phyloP scores from a whole-genome alignment of 2,113 vertebrate genomes.

The Proteles cristata region DNA sequence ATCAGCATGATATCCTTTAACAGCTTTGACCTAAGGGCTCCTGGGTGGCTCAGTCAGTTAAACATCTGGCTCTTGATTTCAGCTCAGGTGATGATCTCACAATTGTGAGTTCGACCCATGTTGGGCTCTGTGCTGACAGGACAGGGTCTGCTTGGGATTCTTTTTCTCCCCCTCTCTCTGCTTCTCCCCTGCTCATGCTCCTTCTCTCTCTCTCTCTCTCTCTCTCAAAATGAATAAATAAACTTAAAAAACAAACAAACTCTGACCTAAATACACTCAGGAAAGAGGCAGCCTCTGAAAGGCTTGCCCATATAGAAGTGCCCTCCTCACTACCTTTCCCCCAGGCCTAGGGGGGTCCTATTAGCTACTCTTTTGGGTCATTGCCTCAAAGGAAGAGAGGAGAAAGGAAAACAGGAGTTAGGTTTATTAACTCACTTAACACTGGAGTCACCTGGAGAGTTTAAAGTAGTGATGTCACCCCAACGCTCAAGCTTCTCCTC shows the following conservation, averaged over 20 bases:
- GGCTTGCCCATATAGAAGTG: neutral
- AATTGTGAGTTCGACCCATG: no score
- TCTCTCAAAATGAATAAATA: no score
- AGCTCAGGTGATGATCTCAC: no score
- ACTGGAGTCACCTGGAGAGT: neutral
- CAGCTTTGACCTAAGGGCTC: no score
- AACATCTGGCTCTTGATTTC: no score
- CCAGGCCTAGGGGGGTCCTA: neutral
- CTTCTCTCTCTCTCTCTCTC: no score
- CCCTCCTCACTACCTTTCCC: neutral
- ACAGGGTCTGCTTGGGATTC: no score
- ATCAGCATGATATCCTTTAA: neutral
- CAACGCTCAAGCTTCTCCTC: neutral
- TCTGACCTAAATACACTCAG: neutral
- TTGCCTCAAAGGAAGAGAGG: neutral
- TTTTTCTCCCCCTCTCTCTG: no score
- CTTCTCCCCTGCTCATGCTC: no score
- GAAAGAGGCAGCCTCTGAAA: neutral
- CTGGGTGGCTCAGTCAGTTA: no score
- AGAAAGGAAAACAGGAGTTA: neutral
- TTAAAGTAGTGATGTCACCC: neutral
- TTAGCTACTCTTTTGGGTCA: neutral
- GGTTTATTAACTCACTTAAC: neutral
- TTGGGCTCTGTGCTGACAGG: no score
- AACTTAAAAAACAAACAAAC: no score